Percentiles rank a stretch among this genome's conserved stretches.
Evolutionary conservation across 1,140 invertebrate species (phyloP).

Genomic region (Drosophila novamexicana): DNA sequence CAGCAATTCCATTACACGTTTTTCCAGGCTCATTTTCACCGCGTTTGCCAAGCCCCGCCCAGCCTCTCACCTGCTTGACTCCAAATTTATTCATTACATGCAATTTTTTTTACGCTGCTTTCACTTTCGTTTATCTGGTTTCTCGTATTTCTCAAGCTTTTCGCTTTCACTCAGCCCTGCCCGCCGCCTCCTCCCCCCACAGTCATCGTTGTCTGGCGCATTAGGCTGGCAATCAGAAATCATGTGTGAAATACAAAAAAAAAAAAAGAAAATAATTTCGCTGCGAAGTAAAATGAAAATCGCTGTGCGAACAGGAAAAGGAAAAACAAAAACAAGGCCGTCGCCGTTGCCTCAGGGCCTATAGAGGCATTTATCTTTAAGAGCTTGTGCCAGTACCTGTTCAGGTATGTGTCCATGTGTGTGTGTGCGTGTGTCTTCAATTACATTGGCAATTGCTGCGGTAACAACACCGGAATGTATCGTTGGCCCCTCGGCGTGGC

Average conservation of each 20-base stretch:
- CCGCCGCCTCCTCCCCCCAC: constrained; percentile 1
- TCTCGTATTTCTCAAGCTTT: constrained; percentile 39
- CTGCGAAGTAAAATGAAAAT: constrained; percentile 76
- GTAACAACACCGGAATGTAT: constrained; percentile 58
- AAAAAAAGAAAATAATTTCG: constrained; percentile 56
- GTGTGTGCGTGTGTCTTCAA: constrained; percentile 66
- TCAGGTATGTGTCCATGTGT: constrained; percentile 14
- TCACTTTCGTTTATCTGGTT: constrained; percentile 79
- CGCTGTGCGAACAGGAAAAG: constrained; percentile 59
- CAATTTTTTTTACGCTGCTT: constrained; percentile 76
- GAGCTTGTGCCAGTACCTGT: constrained; percentile 36
- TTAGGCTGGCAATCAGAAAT: constrained; percentile 83
- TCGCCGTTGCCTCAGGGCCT: constrained; percentile 32
- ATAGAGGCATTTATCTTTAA: constrained; percentile 48
- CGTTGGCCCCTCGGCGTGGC: constrained; percentile 34
- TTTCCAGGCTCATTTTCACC: constrained; percentile 76
- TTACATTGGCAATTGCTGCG: constrained; percentile 79
- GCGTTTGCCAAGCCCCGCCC: constrained; percentile 43
- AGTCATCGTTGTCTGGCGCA: constrained; percentile 41
- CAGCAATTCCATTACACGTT: constrained; percentile 80
- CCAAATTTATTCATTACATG: constrained; percentile 82
- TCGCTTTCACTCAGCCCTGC: constrained; percentile 42
- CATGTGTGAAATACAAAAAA: constrained; percentile 80
- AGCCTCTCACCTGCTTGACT: constrained; percentile 24
- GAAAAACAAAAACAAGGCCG: constrained; percentile 52